phyloP scores from a whole-genome alignment of 2,888 invertebrate genomes.

The Coecobrya sp. region DNA sequence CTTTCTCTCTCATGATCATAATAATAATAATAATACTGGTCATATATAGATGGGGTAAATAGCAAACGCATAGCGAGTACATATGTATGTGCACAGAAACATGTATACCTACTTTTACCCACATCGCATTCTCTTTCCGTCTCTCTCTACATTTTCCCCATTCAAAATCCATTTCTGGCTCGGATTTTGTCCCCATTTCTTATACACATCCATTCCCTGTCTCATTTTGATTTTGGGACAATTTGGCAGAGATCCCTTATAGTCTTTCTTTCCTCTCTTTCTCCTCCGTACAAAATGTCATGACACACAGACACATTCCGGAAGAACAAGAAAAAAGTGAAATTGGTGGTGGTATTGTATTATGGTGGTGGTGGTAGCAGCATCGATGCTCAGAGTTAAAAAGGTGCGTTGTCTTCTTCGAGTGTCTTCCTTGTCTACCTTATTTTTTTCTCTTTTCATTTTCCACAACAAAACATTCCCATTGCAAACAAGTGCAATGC shows the following conservation, averaged over 20 bases:
- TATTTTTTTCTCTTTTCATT: neutral
- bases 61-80: neutral
- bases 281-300: conserved; percentile 38
- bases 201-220: conserved; percentile 57
- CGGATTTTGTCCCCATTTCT: conserved; percentile 64
- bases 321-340: conserved; percentile 25
- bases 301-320: conserved; percentile 53
- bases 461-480: conserved; percentile 15
- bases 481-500: conserved; percentile 43
- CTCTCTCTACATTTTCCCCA: conserved; percentile 13
- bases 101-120: conserved; percentile 24
- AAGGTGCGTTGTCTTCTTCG: conserved; percentile 45
- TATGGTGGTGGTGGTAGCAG: neutral
- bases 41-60: neutral
- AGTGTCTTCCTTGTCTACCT: neutral
- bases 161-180: conserved; percentile 74
- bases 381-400: neutral
- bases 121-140: conserved; percentile 27
- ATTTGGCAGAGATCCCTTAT: conserved; percentile 69
- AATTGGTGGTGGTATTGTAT: conserved; percentile 17
- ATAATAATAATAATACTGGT: conserved; percentile 31
- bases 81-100: neutral
- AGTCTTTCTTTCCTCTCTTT: neutral
- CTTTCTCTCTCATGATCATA: neutral
- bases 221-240: conserved; percentile 73